Evolutionary conservation across 2,797 vertebrate genomes (phyloP).

Genomic region (Esox masquinongy): DNA sequence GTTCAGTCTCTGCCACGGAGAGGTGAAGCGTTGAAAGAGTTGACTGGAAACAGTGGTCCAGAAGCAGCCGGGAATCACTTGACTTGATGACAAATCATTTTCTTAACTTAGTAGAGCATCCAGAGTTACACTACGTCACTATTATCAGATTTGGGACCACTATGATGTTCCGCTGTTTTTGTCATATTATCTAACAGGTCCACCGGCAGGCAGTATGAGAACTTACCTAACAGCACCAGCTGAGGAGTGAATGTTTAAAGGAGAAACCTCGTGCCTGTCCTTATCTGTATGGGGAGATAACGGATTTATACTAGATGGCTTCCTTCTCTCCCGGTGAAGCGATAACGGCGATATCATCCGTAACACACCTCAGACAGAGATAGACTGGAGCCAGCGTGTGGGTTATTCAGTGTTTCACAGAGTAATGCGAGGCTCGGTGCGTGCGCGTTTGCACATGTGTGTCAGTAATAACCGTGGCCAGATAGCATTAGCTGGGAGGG

Average conservation of each 20-base stretch:
- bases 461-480: not conserved
- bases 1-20: not conserved
- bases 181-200: not conserved
- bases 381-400: not conserved
- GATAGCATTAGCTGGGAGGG: too few relatives aligned
- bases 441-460: conserved; percentile 5
- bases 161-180: not conserved
- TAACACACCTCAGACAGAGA: not conserved
- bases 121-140: not conserved
- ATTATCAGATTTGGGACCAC: not conserved
- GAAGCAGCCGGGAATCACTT: not conserved
- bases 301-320: conserved; percentile 23
- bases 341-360: not conserved
- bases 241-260: not conserved
- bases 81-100: not conserved
- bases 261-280: not conserved
- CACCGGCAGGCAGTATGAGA: not conserved
- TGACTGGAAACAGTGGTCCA: not conserved
- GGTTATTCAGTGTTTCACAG: too few relatives aligned
- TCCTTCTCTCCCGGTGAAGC: conserved; percentile 21
- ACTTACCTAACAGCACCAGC: not conserved
- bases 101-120: not conserved
- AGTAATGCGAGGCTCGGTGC: not conserved
- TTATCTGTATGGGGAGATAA: conserved; percentile 26
- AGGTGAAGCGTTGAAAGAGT: too few relatives aligned